A percentile compares a stretch with the other conserved stretches of the same genome.
Conservation (phyloP, 2,113 vertebrate genomes). For the Rhea pennata region DNA sequence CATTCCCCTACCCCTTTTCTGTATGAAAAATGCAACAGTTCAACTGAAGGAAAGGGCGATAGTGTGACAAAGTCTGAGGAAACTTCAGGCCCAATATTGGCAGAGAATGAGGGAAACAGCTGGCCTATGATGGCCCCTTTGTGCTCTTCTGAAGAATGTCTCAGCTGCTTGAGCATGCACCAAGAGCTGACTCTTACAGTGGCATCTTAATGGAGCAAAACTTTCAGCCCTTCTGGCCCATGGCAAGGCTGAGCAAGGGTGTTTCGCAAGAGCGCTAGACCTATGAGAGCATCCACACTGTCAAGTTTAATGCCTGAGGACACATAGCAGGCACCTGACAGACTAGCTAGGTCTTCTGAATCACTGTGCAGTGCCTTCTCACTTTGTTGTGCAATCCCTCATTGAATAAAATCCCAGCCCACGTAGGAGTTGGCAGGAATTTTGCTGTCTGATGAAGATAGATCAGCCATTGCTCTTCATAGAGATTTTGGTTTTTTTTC, state of each 20-base stretch:
- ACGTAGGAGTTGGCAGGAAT: neutral
- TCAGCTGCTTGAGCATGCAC: constrained; percentile 26
- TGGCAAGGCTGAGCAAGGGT: neutral
- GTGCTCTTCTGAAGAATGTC: neutral
- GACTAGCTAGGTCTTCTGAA: neutral
- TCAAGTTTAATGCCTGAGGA: neutral
- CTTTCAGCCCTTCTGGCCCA: neutral
- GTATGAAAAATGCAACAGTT: neutral
- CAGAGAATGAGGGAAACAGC: neutral
- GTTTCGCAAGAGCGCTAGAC: neutral
- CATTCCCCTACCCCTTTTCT: neutral
- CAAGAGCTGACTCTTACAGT: neutral
- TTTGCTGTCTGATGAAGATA: neutral
- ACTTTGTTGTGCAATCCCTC: neutral
- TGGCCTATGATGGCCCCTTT: neutral
- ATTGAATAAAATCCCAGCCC: neutral
- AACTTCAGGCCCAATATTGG: neutral
- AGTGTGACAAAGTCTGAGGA: neutral
- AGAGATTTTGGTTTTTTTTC: neutral
- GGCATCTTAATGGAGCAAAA: neutral
- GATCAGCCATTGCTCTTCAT: neutral
- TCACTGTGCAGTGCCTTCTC: neutral
- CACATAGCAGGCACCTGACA: neutral
- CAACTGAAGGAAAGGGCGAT: neutral
- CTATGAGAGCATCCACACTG: neutral